Conservation (phyloP, 2,888 invertebrate species). For the Branchellion lobata region DNA sequence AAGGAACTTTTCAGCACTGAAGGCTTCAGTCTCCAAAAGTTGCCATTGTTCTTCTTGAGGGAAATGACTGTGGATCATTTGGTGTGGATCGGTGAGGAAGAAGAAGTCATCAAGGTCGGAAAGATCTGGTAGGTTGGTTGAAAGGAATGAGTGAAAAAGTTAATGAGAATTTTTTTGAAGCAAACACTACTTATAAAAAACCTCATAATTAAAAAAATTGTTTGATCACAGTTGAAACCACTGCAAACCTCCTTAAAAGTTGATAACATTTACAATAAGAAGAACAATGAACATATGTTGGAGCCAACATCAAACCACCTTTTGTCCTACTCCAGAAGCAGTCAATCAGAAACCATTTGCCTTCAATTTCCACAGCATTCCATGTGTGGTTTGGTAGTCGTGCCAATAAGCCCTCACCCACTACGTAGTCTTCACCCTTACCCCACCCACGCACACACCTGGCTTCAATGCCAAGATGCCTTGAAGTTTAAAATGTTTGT, state of each 20-base stretch:
- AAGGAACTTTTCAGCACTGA: neutral
- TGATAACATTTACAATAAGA: too few species aligned
- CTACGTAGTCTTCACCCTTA: constrained; percentile 4
- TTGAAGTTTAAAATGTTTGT: neutral
- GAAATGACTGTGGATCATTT: neutral
- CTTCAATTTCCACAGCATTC: constrained; percentile 24
- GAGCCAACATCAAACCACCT: too few species aligned
- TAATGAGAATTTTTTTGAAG: too few species aligned
- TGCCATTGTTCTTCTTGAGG: neutral
- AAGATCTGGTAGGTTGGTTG: neutral
- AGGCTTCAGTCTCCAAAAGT: neutral
- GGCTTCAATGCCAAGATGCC: constrained; percentile 15
- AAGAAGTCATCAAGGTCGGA: constrained; percentile 1
- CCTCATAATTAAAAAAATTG: too few species aligned
- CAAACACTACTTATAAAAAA: too few species aligned
- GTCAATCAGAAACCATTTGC: constrained; percentile 21
- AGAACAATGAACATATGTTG: too few species aligned
- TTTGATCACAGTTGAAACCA: too few species aligned
- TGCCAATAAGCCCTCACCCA: neutral
- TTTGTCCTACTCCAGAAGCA: constrained; percentile 28
- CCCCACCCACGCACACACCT: constrained; percentile 21
- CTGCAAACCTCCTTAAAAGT: too few species aligned
- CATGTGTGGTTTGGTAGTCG: constrained; percentile 6
- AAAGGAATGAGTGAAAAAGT: too few species aligned
- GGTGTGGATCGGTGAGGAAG: constrained; percentile 6